A percentile compares a stretch with the other conserved stretches of the same genome.
Evolutionary conservation across 2,113 vertebrate genomes (phyloP).

Genomic region (Colossoma macropomum): DNA sequence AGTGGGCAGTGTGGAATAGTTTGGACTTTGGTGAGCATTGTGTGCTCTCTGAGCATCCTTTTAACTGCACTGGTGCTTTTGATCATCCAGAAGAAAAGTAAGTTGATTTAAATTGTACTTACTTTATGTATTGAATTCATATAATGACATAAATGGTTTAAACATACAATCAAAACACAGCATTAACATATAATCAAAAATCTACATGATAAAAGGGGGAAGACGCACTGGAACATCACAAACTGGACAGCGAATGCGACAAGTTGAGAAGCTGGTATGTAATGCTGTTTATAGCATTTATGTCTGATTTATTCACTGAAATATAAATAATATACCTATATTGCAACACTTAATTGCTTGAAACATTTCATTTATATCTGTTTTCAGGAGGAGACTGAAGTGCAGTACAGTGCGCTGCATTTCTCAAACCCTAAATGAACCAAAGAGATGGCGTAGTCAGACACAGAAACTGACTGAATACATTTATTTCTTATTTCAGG

Average conservation of each 20-base stretch:
- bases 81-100: slow-evolving; percentile 8
- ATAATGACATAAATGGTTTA: not conserved
- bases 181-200: not conserved
- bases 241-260: not conserved
- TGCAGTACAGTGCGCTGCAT: not conserved
- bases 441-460: not conserved
- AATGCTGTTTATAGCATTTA: not conserved
- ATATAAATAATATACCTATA: not conserved
- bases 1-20: not conserved
- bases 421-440: not conserved
- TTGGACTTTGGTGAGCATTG: not conserved
- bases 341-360: not conserved
- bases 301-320: not conserved
- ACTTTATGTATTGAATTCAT: not conserved
- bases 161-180: not conserved
- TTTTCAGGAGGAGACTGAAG: slow-evolving; percentile 1
- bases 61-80: not conserved
- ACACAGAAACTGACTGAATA: too few species aligned
- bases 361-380: not conserved
- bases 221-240: not conserved
- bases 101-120: not conserved
- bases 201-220: not conserved
- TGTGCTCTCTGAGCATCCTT: not conserved
- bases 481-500: not conserved
- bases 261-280: not conserved